Percentiles rank a stretch among this genome's conserved stretches.
Conservation (phyloP, 2,888 invertebrate genomes). For the Allygus modestus region DNA sequence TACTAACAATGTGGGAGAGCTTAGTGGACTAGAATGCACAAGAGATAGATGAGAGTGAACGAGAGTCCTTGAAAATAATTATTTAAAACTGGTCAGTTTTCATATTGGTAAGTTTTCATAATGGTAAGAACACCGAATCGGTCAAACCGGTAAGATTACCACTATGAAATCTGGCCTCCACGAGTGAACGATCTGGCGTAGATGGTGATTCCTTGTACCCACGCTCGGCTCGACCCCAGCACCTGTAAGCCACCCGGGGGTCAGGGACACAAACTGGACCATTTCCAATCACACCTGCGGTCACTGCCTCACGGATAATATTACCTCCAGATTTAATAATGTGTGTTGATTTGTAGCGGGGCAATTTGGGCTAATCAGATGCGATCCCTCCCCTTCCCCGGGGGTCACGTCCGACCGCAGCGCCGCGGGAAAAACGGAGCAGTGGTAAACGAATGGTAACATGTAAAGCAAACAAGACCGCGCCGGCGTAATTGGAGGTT, state of each 20-base stretch:
- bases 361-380: constrained; percentile 46
- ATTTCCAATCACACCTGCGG: constrained; percentile 35
- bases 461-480: constrained; percentile 51
- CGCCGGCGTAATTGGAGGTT: background rate
- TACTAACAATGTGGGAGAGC: no score
- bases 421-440: constrained; percentile 49
- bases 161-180: no score
- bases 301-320: constrained; percentile 38
- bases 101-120: no score
- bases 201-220: no score
- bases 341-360: constrained; percentile 53
- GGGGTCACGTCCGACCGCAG: constrained; percentile 16
- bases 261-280: constrained; percentile 42
- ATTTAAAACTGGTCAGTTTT: no score
- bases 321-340: constrained; percentile 55
- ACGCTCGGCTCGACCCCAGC: background rate
- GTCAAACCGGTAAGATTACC: no score
- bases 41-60: no score
- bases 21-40: no score
- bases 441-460: constrained; percentile 53
- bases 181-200: no score
- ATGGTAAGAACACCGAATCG: no score
- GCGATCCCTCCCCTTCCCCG: background rate
- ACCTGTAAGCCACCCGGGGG: background rate
- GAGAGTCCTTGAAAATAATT: no score